Evolutionary conservation across 2,797 vertebrate genomes (phyloP), one percentile per base, ranked within the genome.

Genomic region (Myotis pilosus): DNA sequence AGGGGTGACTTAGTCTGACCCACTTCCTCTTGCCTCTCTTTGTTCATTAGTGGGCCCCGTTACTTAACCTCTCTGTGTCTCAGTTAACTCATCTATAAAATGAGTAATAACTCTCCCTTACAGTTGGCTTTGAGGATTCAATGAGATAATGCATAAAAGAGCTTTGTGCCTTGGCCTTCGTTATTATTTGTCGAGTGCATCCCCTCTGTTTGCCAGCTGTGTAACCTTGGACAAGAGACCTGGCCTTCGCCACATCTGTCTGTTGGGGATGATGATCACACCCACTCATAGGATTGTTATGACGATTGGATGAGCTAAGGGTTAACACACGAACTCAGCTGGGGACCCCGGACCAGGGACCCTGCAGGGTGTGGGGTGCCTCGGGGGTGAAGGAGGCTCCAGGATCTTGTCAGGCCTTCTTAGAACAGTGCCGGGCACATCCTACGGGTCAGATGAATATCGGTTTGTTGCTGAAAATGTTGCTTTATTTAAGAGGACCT

Each of bases 11-110:
- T 55, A 4, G 17, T 51, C 75, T 51, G 41, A 53, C 28, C 25
- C 13, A 51, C 69, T 84, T 92, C 94, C 87, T 85, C 72, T 83
- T 81, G 49, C 78, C 28, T 83, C 75, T 83, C 64, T 85, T 84
- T 76, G 69, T 84, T 81, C 33, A 6, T 71, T 25, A 55, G 57
- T 41, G 20, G 30, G 6, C 51, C 51, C 51, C 19, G 38, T 89
- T 83, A 81, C 30, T 74, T 93, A 66, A 66, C 9, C 28, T 71
- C 36, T 41, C 33, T 33, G 36, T 33, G 38, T 90, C 81, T 95
- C 80, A 3, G 72, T 93, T 93, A 93, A 60, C 68, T 76, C 53
- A n/a, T 1, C 62, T 33, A 16, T 47, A 62, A 89, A 91, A 80
- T 79, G 51, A 76, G 8, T 23, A 68, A 38, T 74, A 83, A 41